Evolutionary conservation across 1,140 invertebrate genomes (phyloP), one percentile per base, ranked within the genome.

Genomic region (Idris sp.): DNA sequence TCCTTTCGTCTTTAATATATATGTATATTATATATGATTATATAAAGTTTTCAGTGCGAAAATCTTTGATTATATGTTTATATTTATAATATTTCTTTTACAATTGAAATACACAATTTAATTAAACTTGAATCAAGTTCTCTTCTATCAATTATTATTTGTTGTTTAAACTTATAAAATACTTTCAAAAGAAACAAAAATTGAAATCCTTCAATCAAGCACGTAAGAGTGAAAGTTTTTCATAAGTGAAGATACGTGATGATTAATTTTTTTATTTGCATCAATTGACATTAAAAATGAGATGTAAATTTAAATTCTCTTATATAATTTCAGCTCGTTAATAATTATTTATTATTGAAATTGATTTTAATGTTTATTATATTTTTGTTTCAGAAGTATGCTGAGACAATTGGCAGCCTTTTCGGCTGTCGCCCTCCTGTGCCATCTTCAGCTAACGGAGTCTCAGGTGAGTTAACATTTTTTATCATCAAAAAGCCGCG

Each of bases 381-480:
- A 36, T 36, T 33, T 33, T 43, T 44, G 44, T 51, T 41, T 16
- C 85, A 89, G 88, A 84, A 88, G 81, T 79, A 89, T 89, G 89
- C 81, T 89, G 83, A 87, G 88, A 83, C 79, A 86, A 82, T 83
- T 85, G 87, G 87, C 87, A 84, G 78, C 88, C 86, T 48, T 86
- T 49, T 84, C 79, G 88, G 85, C 87, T 87, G 87, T 87, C 86
- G 80, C 85, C 79, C 80, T 89, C 80, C 80, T 89, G 84, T 87
- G 85, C 83, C 84, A 86, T 83, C 80, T 88, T 81, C 84, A 81
- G 81, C 75, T 86, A 83, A 84, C 87, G 73, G 82, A 85, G 71
- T 84, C 86, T 82, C 85, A 89, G 88, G 88, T 89, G 81, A 85
- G 82, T 78, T 48, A 73, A 2, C 14, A 31, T 71, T 40, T 43